Evolutionary conservation across 92 coral and sea anemone genomes (phyloP).

Genomic region (Porites evermanni): DNA sequence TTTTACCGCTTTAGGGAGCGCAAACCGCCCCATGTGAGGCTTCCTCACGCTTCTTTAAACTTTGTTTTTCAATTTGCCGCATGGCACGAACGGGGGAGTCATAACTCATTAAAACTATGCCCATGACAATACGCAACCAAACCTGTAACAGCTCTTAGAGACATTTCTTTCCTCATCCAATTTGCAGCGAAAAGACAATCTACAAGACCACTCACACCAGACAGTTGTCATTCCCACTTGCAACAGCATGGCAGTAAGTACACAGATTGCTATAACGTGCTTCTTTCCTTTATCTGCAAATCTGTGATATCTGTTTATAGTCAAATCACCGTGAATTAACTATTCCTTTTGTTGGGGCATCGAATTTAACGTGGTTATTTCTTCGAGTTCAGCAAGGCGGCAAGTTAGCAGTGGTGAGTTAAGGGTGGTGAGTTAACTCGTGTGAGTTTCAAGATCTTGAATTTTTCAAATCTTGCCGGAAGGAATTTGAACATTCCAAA

Average conservation of each 20-base stretch:
- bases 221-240: conserved; percentile 15
- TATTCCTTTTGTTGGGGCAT: too few relatives aligned
- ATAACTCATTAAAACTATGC: not conserved
- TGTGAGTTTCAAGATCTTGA: too few relatives aligned
- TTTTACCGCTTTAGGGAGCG: too few relatives aligned
- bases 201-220: conserved; percentile 9
- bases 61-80: not conserved
- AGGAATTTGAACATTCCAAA: too few relatives aligned
- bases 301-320: too few relatives aligned
- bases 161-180: not conserved
- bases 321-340: too few relatives aligned
- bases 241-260: conserved; percentile 50
- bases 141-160: not conserved
- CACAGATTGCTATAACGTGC: not conserved
- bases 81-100: not conserved
- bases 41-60: not conserved
- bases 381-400: too few relatives aligned
- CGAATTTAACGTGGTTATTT: too few relatives aligned
- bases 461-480: too few relatives aligned
- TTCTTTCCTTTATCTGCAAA: not conserved
- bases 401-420: too few relatives aligned
- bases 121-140: not conserved
- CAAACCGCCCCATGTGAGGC: too few relatives aligned
- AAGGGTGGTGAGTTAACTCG: too few relatives aligned
- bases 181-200: conserved; percentile 26